phyloP scores from a whole-genome alignment of 2,888 invertebrate species.

The Leptopilina syphax region DNA sequence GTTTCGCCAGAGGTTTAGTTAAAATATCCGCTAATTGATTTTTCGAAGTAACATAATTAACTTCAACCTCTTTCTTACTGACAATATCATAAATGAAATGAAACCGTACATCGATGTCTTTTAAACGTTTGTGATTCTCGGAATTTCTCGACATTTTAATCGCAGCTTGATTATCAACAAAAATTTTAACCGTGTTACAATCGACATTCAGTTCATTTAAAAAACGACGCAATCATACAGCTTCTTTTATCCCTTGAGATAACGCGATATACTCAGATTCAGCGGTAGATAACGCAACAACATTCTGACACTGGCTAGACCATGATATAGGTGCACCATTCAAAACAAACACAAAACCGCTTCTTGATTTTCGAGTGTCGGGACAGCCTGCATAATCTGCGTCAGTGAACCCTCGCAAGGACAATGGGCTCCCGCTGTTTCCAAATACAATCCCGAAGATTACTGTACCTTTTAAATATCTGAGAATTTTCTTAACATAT shows the following conservation, averaged over 20 bases:
- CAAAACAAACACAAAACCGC: slow-evolving; percentile 53
- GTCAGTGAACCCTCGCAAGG: slow-evolving; percentile 49
- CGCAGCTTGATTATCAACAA: slow-evolving; percentile 53
- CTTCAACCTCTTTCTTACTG: slow-evolving; percentile 17
- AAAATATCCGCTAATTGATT: slow-evolving; percentile 52
- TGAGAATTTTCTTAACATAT: slow-evolving; percentile 21
- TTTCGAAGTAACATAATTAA: slow-evolving; percentile 44
- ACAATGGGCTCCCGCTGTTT: neutral
- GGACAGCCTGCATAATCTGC: slow-evolving; percentile 52
- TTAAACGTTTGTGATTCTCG: slow-evolving; percentile 47
- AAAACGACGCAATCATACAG: slow-evolving; percentile 50
- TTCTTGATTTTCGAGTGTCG: slow-evolving; percentile 50
- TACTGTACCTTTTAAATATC: slow-evolving; percentile 29
- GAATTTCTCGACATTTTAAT: slow-evolving; percentile 51
- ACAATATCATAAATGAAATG: slow-evolving; percentile 46
- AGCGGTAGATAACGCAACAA: slow-evolving; percentile 52
- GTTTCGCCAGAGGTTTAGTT: slow-evolving; percentile 28
- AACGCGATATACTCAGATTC: slow-evolving; percentile 58
- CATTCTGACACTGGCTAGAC: slow-evolving; percentile 51
- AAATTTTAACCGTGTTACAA: slow-evolving; percentile 41
- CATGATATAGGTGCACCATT: slow-evolving; percentile 53
- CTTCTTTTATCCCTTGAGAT: slow-evolving; percentile 51
- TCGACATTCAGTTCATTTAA: slow-evolving; percentile 45
- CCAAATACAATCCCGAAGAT: slow-evolving; percentile 19
- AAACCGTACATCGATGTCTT: slow-evolving; percentile 48